phyloP scores from a whole-genome alignment of 2,113 vertebrate genomes.

The Thomomys bottae region DNA sequence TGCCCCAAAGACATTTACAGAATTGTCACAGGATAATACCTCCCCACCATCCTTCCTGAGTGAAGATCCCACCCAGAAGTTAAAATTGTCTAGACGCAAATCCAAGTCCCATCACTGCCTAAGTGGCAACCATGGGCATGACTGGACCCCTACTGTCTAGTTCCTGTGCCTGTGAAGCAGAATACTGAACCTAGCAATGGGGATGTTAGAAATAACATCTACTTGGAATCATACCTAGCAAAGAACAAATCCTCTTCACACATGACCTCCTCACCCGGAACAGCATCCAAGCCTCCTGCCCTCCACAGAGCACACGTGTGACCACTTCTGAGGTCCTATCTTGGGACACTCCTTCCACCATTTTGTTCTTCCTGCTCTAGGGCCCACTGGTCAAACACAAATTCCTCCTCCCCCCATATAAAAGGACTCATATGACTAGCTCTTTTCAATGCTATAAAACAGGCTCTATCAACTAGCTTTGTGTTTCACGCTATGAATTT shows the following conservation, averaged over 20 bases:
- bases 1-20: no score
- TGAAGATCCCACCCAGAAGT: not conserved
- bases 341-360: not conserved
- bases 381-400: not conserved
- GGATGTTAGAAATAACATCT: not conserved
- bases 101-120: not conserved
- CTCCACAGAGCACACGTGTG: fast-evolving
- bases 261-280: not conserved
- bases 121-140: no score
- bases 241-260: fast-evolving
- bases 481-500: not conserved
- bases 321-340: not conserved
- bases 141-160: not conserved
- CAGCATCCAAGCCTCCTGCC: not conserved
- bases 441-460: not conserved
- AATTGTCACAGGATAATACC: no score
- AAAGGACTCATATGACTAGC: not conserved
- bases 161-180: not conserved
- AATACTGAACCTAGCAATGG: not conserved
- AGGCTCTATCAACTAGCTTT: not conserved
- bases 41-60: not conserved
- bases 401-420: not conserved
- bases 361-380: not conserved
- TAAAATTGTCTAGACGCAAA: not conserved
- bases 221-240: not conserved